A percentile compares a stretch with the other conserved stretches of the same genome.
Conservation (phyloP, 2,113 vertebrate species). For the Meriones unguiculatus region DNA sequence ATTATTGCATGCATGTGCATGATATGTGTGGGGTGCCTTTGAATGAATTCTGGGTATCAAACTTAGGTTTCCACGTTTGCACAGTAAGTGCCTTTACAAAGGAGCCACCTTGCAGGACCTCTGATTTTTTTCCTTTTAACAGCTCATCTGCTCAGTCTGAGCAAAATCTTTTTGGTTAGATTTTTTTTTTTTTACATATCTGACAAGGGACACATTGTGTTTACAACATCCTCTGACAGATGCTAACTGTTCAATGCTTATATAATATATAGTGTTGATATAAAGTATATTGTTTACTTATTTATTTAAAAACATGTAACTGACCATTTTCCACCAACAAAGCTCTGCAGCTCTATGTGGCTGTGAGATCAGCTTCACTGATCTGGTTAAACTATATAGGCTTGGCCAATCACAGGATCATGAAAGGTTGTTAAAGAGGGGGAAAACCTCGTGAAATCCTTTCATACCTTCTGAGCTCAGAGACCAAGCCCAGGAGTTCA, state of each 20-base stretch:
- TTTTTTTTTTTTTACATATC: background rate
- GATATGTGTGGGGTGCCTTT: background rate
- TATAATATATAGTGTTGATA: too few relatives aligned
- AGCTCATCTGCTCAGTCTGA: background rate
- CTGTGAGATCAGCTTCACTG: background rate
- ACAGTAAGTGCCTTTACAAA: background rate
- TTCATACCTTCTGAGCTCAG: background rate
- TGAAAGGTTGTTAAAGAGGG: background rate
- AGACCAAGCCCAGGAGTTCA: background rate
- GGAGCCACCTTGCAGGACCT: too few relatives aligned
- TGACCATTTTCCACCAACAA: too few relatives aligned
- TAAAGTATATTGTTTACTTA: background rate
- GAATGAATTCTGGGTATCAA: too few relatives aligned
- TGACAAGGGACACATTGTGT: background rate
- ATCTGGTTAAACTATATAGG: background rate
- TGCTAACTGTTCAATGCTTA: too few relatives aligned
- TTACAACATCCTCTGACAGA: background rate
- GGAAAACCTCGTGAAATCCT: too few relatives aligned
- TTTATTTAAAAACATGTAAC: background rate
- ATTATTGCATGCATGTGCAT: background rate
- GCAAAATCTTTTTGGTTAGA: background rate
- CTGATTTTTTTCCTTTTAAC: background rate
- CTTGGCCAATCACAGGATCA: background rate
- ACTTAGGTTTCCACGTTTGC: background rate
- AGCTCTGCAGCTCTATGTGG: rapidly evolving